Base-by-base conservation (phyloP, 1,140 invertebrate species). In the Phthorimaea operculella region DNA sequence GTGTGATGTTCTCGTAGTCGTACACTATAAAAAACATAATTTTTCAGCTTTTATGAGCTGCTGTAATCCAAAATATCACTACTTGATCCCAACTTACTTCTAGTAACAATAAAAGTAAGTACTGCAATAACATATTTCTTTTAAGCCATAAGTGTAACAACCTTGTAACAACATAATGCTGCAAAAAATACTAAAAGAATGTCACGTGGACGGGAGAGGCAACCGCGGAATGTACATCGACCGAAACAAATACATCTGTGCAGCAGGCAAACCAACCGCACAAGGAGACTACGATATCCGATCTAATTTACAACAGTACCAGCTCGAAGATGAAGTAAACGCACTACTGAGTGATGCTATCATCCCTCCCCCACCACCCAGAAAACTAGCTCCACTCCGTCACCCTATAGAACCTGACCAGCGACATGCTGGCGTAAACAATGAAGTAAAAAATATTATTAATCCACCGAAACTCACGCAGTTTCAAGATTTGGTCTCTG, bases 401-500 rank as follows among this genome's bases (percentile, higher is more conserved):
- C 63, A 70, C 55, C 48, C 16, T 36, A 8, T 49, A 3, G 33
- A 39, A 14, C 36, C 36, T 10, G 66, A 72, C 33, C 59, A 52
- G 53, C 48, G 66, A 11, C 21, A 60, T 39, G 59, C 61, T 9
- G 64, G 60, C 9, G 1, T 39, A 62, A 57, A 11, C 36, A 48
- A 11, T 58, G 42, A 33, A 58, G 21, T 16, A 51, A 60, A 45
- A 10, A 10, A 57, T 39, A 63, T 78, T 15, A 63, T 71, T 12
- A 75, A 68, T 44, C 75, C 72, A 4, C 64, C 68, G 34, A 52
- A 64, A 0, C 63, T 70, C 62, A 81, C 75, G 17, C 72, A 76
- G 57, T 84, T 80, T 54, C 63, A 82, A 67, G 70, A 67, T 5
- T 51, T 86, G 1, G 70, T 79, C 44, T 60, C 66, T 21, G 82